Conservation (phyloP, 2,797 vertebrate species). For the Adrianichthys oophorus region DNA sequence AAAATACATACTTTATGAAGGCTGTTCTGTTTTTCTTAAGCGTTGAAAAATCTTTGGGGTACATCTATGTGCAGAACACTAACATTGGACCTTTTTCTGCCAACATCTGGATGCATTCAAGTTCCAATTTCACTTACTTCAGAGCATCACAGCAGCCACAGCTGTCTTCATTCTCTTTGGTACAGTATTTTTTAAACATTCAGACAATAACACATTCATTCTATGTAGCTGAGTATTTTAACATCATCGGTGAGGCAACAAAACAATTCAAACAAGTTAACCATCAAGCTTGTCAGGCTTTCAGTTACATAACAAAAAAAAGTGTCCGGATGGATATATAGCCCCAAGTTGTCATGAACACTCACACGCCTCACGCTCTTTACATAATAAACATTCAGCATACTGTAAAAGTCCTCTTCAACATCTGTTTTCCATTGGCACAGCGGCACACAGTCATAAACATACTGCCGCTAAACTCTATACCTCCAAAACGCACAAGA, state of each 20-base stretch:
- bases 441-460: slow-evolving; percentile 13
- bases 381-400: slow-evolving; percentile 18
- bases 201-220: background rate
- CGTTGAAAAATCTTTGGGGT: slow-evolving; percentile 7
- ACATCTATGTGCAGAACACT: slow-evolving; percentile 32
- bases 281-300: slow-evolving; percentile 30
- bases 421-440: slow-evolving; percentile 61
- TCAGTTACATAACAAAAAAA: slow-evolving; percentile 66
- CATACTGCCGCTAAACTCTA: slow-evolving; percentile 8
- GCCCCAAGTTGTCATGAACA: slow-evolving; percentile 49
- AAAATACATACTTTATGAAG: slow-evolving; percentile 7
- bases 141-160: slow-evolving; percentile 65
- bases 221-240: slow-evolving; percentile 1
- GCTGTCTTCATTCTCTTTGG: slow-evolving; percentile 61
- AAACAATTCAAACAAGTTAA: slow-evolving; percentile 43
- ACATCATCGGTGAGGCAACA: slow-evolving; percentile 9
- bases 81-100: slow-evolving; percentile 46
- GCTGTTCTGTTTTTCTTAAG: slow-evolving; percentile 4
- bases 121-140: slow-evolving; percentile 78
- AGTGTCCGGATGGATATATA: slow-evolving; percentile 63
- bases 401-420: slow-evolving; percentile 29
- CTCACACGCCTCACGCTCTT: slow-evolving; percentile 24
- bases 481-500: background rate
- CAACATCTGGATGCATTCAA: slow-evolving; percentile 81
- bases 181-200: slow-evolving; percentile 21